Conservation (phyloP, 2,888 invertebrate genomes). For the Petrolisthes cinctipes region DNA sequence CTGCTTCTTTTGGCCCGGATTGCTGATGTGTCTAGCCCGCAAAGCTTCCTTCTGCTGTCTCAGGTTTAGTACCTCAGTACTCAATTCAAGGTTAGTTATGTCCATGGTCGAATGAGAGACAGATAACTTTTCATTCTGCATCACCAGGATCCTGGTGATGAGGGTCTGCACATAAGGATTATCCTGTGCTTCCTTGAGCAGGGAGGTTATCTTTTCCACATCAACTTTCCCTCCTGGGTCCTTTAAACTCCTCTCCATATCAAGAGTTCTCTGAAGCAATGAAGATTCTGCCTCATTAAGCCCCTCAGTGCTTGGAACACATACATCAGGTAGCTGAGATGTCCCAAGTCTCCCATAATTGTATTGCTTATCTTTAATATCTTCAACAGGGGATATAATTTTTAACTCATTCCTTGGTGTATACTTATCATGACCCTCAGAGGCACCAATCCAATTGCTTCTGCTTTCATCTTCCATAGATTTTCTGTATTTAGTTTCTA, state of each 20-base stretch:
- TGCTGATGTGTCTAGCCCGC: slow-evolving; percentile 13
- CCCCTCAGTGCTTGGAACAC: neutral
- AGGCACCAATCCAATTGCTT: no score
- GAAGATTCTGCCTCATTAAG: neutral
- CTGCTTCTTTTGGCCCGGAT: neutral
- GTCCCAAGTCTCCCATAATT: no score
- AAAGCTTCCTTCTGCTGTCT: slow-evolving; percentile 26
- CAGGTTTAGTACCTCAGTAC: slow-evolving; percentile 37
- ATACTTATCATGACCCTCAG: no score
- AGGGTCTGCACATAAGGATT: slow-evolving; percentile 26
- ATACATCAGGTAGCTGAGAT: no score
- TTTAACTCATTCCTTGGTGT: no score
- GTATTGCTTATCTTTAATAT: no score
- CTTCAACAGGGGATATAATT: no score
- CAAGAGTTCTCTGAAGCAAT: neutral
- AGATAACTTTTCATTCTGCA: slow-evolving; percentile 10
- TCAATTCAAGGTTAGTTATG: slow-evolving; percentile 41
- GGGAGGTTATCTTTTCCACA: slow-evolving; percentile 14
- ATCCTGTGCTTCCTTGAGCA: slow-evolving; percentile 22
- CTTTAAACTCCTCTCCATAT: neutral
- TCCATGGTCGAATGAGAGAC: slow-evolving; percentile 32
- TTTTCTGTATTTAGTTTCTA: no score
- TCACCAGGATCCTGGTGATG: slow-evolving; percentile 23
- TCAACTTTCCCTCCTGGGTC: neutral
- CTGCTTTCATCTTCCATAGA: no score